phyloP scores from a whole-genome alignment of 2,888 invertebrate genomes.

The Calameuta pallipes region DNA sequence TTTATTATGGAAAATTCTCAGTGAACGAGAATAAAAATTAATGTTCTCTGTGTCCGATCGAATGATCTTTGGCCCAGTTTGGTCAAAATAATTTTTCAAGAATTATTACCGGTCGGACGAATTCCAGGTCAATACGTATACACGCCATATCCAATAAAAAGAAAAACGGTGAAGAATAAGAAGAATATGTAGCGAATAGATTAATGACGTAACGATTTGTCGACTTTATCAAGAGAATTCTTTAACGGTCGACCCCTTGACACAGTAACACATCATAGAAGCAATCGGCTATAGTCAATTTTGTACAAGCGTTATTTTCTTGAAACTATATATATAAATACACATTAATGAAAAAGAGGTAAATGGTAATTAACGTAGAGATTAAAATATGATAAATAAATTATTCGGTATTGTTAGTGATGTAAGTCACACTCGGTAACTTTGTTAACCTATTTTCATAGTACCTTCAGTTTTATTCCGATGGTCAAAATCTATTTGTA shows the following conservation, averaged over 20 bases:
- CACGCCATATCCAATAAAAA: conserved; percentile 43
- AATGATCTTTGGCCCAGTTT: neutral
- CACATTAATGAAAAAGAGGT: conserved; percentile 25
- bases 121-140: conserved; percentile 50
- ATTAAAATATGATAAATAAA: neutral
- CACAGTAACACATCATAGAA: conserved; percentile 49
- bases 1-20: neutral
- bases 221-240: conserved; percentile 30
- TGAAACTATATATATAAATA: conserved; percentile 44
- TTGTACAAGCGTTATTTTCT: conserved; percentile 63
- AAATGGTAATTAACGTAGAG: neutral
- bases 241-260: conserved; percentile 25
- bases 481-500: conserved; percentile 22
- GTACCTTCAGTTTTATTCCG: conserved; percentile 13
- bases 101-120: conserved; percentile 31
- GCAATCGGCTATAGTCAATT: conserved; percentile 65
- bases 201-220: conserved; percentile 27
- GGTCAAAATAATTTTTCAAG: conserved; percentile 1
- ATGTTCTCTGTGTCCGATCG: neutral
- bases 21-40: neutral
- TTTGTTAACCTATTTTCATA: conserved; percentile 21
- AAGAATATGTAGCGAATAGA: conserved; percentile 30
- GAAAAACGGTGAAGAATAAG: conserved; percentile 10
- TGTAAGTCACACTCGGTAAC: conserved; percentile 33
- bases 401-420: neutral